A percentile compares a stretch with the other conserved stretches of the same genome.
Evolutionary conservation across 2,888 invertebrate species (phyloP).

Genomic region (Trissoscelio sp.): DNA sequence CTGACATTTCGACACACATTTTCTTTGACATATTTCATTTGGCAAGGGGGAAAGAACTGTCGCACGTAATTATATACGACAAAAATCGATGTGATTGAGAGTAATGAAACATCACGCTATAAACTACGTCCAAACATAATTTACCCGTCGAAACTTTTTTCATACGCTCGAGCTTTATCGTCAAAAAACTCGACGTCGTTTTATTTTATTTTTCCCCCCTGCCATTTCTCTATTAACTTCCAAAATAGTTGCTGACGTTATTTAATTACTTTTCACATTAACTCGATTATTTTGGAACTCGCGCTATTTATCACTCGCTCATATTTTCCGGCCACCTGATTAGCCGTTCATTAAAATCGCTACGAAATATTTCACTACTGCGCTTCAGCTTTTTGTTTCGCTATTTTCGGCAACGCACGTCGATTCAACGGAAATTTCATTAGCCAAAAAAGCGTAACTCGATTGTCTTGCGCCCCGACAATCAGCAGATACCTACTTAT

Average conservation of each 20-base stretch:
- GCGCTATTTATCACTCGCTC: slow-evolving; percentile 27
- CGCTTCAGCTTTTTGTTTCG: slow-evolving; percentile 5
- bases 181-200: background rate
- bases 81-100: slow-evolving; percentile 38
- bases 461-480: slow-evolving; percentile 21
- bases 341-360: slow-evolving; percentile 50
- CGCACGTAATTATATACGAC: slow-evolving; percentile 33
- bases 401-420: background rate
- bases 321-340: slow-evolving; percentile 28
- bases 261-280: slow-evolving; percentile 43
- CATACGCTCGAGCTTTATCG: background rate
- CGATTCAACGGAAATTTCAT: slow-evolving; percentile 23
- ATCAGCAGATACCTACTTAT: slow-evolving; percentile 36
- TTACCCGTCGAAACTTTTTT: background rate
- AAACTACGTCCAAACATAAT: background rate
- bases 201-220: background rate
- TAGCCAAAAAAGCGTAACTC: slow-evolving; percentile 16
- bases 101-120: slow-evolving; percentile 7
- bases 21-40: slow-evolving; percentile 53
- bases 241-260: slow-evolving; percentile 21
- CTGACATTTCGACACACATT: slow-evolving; percentile 57
- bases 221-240: background rate
- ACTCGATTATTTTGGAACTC: slow-evolving; percentile 13
- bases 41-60: slow-evolving; percentile 25
- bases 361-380: slow-evolving; percentile 24